phyloP scores from a whole-genome alignment of 2,113 vertebrate genomes.

The Zeus faber region DNA sequence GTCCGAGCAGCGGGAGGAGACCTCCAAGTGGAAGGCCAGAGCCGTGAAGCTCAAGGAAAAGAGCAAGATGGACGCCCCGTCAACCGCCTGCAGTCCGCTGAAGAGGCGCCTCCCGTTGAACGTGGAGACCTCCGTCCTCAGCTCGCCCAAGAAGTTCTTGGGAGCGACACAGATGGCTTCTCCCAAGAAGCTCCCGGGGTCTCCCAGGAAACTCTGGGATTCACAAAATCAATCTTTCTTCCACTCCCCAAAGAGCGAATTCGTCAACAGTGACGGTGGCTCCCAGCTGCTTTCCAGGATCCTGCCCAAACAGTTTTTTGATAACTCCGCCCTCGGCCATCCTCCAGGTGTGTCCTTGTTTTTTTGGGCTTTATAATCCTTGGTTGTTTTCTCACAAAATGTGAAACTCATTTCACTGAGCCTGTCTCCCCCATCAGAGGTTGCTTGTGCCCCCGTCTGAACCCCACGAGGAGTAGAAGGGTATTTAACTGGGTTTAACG shows the following conservation, averaged over 20 bases:
- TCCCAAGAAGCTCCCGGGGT: conserved; percentile 2
- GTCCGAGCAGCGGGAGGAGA: conserved; percentile 61
- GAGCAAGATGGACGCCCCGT: conserved; percentile 30
- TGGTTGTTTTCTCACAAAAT: too few species aligned
- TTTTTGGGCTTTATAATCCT: not conserved
- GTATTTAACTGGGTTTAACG: too few species aligned
- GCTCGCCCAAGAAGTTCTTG: conserved; percentile 50
- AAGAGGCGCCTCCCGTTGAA: conserved; percentile 37
- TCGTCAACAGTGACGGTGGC: conserved; percentile 47
- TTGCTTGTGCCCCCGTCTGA: too few species aligned
- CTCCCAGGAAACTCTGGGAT: conserved; percentile 23
- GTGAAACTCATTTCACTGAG: too few species aligned
- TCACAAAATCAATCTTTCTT: conserved; percentile 29
- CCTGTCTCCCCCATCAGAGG: too few species aligned
- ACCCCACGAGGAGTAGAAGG: too few species aligned
- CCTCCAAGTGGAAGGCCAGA: conserved; percentile 68
- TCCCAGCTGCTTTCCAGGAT: conserved; percentile 27
- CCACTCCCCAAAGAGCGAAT: conserved; percentile 64
- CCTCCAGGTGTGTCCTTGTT: conserved; percentile 54
- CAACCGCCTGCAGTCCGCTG: conserved; percentile 44
- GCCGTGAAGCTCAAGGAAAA: conserved; percentile 63
- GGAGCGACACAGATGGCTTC: not conserved
- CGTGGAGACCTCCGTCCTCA: conserved; percentile 19
- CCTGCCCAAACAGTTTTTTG: conserved; percentile 70
- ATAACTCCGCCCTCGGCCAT: conserved; percentile 67